Base-by-base conservation (phyloP, 2,113 vertebrate genomes). In the Calidris pugnax region DNA sequence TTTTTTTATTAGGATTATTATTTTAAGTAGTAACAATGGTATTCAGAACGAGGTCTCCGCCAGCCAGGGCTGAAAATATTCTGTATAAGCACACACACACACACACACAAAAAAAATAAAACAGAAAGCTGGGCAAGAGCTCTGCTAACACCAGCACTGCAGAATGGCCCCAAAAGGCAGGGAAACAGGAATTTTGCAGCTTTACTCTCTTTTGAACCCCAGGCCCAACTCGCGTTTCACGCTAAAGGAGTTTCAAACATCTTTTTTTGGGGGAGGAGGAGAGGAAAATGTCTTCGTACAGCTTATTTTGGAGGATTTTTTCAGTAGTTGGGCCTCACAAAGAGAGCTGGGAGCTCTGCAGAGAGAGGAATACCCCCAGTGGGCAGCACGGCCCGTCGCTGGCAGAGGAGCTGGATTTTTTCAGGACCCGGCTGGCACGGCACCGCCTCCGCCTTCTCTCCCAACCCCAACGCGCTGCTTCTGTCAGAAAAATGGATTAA, bases 181-280 rank as follows among this genome's bases (percentile, higher is more conserved):
- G 8, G 23, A 48, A 68, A 7, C 0, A 17, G 33, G 26, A 53
- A 32, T 28, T 17, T 6, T 6, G 30, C 37, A 23, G 59, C 43
- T n/a, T 57, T 16, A 3, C 10, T 0, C 35, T 4, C 30, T 35
- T 28, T 3, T 2, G n/a, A 43, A 23, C 59, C 16, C 8, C 39
- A 41, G 16, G 9, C 75, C 48, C 59, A 27, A 48, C 4, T 2
- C 0, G 19, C 4, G 4, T 57, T 47, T 62, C 53, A 18, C 3
- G 30, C 37, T 11, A 3, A 19, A 64, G 21, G 16, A 67, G 39
- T 9, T 9, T 15, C 27, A 11, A 82, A 12, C 5, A 5, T 18
- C 32, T 14, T 27, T 48, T 83, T 48, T 83, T 64, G 8, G 4
- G 33, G 11, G 35, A 63, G 28, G 50, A 62, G 4, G 6, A 43